phyloP scores from a whole-genome alignment of 2,888 invertebrate genomes.

The Stegana nigrithorax region DNA sequence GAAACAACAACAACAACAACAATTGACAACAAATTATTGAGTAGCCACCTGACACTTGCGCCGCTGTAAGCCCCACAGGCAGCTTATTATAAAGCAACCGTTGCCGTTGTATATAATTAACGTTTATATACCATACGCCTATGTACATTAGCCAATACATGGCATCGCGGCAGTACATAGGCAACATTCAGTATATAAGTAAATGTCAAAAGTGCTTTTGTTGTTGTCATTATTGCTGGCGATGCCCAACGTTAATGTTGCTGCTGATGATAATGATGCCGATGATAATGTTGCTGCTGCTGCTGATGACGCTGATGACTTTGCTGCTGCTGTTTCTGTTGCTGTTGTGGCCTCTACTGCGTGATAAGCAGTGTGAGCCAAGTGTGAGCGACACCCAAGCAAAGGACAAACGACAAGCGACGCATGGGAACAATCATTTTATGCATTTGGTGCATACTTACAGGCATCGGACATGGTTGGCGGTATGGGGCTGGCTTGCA shows the following conservation, averaged over 20 bases:
- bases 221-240: neutral
- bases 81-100: slow-evolving; percentile 14
- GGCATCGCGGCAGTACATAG: neutral
- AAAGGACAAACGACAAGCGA: slow-evolving; percentile 14
- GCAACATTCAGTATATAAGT: slow-evolving; percentile 32
- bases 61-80: neutral
- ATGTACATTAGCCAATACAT: neutral
- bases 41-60: neutral
- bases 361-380: slow-evolving; percentile 11
- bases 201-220: slow-evolving; percentile 54
- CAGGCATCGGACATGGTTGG: slow-evolving; percentile 9
- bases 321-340: neutral
- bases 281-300: neutral
- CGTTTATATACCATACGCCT: neutral
- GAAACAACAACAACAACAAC: slow-evolving; percentile 8
- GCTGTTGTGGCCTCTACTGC: neutral
- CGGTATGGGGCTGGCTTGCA: slow-evolving; percentile 24
- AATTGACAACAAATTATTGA: neutral
- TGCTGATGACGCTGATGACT: neutral
- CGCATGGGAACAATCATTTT: slow-evolving; percentile 9
- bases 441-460: slow-evolving; percentile 11
- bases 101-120: slow-evolving; percentile 16
- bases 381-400: slow-evolving; percentile 27
- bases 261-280: neutral
- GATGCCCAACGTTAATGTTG: no score